These are phyloP conservation scores for Hemichromis elongatus DNA, from an alignment of 2,113 vertebrate genomes.

Conservation along the genomic window DNA sequence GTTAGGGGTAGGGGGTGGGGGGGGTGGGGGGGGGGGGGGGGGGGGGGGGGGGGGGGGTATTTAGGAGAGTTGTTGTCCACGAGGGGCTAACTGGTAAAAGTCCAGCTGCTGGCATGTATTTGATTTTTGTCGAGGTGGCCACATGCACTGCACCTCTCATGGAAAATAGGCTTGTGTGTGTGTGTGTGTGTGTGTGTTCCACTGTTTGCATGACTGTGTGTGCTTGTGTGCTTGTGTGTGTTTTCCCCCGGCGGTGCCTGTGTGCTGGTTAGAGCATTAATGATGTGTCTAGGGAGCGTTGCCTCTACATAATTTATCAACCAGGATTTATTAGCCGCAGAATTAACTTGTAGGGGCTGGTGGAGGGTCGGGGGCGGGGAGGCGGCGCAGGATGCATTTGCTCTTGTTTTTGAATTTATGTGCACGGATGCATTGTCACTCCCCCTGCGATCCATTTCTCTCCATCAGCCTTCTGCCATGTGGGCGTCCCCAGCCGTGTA, in stretches of 20 bases:
- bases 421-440: constrained; percentile 18
- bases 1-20: no score
- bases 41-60: neutral
- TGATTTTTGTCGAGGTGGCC: neutral
- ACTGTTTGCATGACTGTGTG: neutral
- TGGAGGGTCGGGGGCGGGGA: neutral
- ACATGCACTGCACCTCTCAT: neutral
- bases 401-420: constrained; percentile 38
- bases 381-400: constrained; percentile 2
- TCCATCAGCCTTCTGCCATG: constrained; percentile 13
- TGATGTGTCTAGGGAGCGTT: constrained; percentile 52
- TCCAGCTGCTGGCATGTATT: neutral
- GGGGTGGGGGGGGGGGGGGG: no score
- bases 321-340: constrained; percentile 58
- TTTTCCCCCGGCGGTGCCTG: constrained; percentile 7
- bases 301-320: constrained; percentile 65
- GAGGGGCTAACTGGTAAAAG: neutral
- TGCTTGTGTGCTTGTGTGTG: neutral
- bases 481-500: constrained; percentile 9
- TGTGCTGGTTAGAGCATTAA: constrained; percentile 62
- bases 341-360: constrained; percentile 39
- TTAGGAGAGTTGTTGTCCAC: neutral
- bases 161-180: neutral
- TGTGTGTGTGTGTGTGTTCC: neutral
- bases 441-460: constrained; percentile 39